Percentiles rank a stretch among this genome's conserved stretches.
These are phyloP conservation scores for Lamellibrachia satsuma DNA, from an alignment of 2,888 invertebrate species.

Conservation along the genomic window DNA sequence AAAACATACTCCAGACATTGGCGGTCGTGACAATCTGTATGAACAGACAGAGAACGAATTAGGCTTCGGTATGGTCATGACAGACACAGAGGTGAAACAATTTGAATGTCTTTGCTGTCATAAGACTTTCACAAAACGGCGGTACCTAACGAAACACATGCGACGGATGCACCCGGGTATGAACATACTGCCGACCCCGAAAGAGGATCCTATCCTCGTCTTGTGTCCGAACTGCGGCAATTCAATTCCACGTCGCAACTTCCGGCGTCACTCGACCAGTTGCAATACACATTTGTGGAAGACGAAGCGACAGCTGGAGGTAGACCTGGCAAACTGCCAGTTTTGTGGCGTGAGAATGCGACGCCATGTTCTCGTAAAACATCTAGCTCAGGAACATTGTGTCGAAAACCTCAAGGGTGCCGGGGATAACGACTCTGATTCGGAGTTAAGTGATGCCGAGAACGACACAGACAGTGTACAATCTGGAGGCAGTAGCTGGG, in stretches of 20 bases:
- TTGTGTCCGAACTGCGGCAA: conserved; percentile 34
- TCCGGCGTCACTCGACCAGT: conserved; percentile 29
- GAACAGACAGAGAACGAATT: background rate
- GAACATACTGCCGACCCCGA: conserved; percentile 19
- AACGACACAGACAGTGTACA: background rate
- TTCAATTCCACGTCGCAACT: conserved; percentile 25
- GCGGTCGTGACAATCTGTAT: background rate
- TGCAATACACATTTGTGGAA: conserved; percentile 28
- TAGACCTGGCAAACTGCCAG: conserved; percentile 36
- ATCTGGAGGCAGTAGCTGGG: background rate
- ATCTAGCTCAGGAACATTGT: conserved; percentile 37
- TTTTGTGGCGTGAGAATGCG: conserved; percentile 38
- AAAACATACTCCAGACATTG: background rate
- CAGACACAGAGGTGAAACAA: conserved; percentile 21
- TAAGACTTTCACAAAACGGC: conserved; percentile 35
- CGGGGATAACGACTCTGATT: background rate
- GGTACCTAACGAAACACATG: conserved; percentile 38
- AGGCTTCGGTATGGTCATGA: background rate
- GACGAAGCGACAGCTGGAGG: conserved; percentile 29
- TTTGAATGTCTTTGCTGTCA: conserved; percentile 31
- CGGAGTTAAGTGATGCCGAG: background rate
- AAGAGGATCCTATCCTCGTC: conserved; percentile 2
- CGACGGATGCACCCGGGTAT: conserved; percentile 35
- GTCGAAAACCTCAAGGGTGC: conserved; percentile 26
- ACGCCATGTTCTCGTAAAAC: conserved; percentile 34